A percentile compares a stretch with the other conserved stretches of the same genome.
phyloP scores from a whole-genome alignment of 2,797 vertebrate genomes.

The Petrocephalus sullivani region DNA sequence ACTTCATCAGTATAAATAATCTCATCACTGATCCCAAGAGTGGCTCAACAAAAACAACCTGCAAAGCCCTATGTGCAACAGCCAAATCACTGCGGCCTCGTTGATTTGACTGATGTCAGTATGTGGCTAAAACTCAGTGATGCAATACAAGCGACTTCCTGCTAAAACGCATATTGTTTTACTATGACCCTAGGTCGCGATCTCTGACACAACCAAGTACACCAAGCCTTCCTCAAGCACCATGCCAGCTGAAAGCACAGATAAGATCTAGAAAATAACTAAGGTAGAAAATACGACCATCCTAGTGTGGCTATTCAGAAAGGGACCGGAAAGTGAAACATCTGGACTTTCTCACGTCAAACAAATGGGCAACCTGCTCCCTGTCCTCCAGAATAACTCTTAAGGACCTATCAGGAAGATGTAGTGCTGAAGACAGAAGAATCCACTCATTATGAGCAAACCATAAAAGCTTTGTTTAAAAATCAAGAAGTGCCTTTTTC shows the following conservation, averaged over 20 bases:
- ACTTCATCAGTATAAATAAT: background rate
- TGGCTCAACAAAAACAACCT: background rate
- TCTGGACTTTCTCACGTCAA: constrained; percentile 4
- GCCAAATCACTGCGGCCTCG: background rate
- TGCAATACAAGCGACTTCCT: constrained; percentile 57
- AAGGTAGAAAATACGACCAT: background rate
- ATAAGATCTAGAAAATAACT: constrained; percentile 7
- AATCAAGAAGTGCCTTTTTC: constrained; percentile 9
- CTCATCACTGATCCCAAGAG: background rate
- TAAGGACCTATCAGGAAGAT: background rate
- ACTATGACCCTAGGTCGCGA: constrained; percentile 25
- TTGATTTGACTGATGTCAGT: constrained; percentile 56
- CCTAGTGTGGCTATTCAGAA: background rate
- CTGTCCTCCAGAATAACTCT: constrained; percentile 8
- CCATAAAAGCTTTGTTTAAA: constrained; percentile 22
- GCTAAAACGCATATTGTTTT: constrained; percentile 61
- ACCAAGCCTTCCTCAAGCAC: background rate
- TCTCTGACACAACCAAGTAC: constrained; percentile 20
- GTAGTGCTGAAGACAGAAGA: background rate
- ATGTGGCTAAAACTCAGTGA: constrained; percentile 51
- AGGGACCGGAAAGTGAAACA: background rate
- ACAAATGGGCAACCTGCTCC: background rate
- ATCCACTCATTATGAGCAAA: constrained; percentile 8
- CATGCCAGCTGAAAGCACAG: background rate
- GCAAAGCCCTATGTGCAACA: background rate